Evolutionary conservation across 2,113 vertebrate species (phyloP).

Genomic region (Amblyornis subalaris): DNA sequence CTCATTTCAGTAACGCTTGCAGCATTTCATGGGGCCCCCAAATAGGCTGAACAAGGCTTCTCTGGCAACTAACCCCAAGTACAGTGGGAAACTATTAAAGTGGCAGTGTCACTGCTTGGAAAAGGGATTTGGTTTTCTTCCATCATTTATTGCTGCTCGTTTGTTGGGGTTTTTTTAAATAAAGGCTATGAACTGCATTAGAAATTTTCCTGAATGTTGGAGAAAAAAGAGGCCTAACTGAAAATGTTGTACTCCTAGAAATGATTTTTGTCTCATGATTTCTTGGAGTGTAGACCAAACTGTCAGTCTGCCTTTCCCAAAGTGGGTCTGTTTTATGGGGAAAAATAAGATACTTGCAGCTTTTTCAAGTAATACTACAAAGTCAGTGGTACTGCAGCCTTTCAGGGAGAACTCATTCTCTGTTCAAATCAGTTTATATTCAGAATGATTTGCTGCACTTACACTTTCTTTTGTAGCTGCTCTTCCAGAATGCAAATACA

Average conservation of each 20-base stretch:
- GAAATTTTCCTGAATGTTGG: background rate
- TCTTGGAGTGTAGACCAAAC: background rate
- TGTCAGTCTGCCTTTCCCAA: background rate
- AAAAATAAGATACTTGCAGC: background rate
- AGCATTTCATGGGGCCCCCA: slow-evolving; percentile 72
- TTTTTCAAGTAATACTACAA: background rate
- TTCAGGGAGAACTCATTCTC: background rate
- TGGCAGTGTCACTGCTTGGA: slow-evolving; percentile 33
- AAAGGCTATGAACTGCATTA: background rate
- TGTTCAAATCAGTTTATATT: slow-evolving; percentile 9
- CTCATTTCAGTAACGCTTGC: slow-evolving; percentile 73
- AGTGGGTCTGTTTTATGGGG: background rate
- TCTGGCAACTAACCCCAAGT: slow-evolving; percentile 59
- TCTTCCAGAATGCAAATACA: slow-evolving; percentile 16
- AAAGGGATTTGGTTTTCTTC: background rate
- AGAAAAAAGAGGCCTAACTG: background rate
- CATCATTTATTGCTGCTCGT: background rate
- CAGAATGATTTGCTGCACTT: slow-evolving; percentile 16
- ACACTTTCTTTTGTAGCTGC: background rate
- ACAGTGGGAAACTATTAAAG: slow-evolving; percentile 56
- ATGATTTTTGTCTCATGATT: background rate
- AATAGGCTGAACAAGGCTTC: slow-evolving; percentile 73
- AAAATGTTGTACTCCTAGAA: background rate
- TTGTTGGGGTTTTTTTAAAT: background rate
- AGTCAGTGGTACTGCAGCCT: background rate